Evolutionary conservation across 1,140 invertebrate species (phyloP).

Genomic region (Drosophila azteca): DNA sequence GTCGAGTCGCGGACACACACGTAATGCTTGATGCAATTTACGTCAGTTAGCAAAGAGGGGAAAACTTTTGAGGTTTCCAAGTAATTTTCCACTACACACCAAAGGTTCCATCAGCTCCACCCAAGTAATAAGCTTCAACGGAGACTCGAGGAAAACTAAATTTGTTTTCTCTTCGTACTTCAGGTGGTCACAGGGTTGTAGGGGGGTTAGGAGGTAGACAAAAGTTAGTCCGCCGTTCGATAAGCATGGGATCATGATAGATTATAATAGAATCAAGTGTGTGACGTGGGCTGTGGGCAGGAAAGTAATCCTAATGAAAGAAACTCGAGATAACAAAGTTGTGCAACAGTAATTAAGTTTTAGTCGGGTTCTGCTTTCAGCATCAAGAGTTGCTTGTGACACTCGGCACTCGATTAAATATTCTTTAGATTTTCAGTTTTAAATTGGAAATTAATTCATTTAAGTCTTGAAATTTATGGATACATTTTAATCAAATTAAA

Average conservation of each 20-base stretch:
- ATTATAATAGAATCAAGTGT: background rate
- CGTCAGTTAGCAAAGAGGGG: conserved; percentile 49
- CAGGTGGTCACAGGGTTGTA: background rate
- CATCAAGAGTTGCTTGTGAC: too few relatives aligned
- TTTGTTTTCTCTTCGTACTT: conserved; percentile 3
- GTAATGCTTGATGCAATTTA: conserved; percentile 63
- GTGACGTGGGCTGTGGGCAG: background rate
- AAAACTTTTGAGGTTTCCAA: conserved; percentile 60
- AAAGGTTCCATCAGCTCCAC: conserved; percentile 18
- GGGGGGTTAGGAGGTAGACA: background rate
- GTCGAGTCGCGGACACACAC: conserved; percentile 12
- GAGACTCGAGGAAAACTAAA: background rate
- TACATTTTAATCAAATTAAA: too few relatives aligned
- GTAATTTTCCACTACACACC: conserved; percentile 47
- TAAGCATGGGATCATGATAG: conserved; percentile 10
- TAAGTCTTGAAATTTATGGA: too few relatives aligned
- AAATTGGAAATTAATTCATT: too few relatives aligned
- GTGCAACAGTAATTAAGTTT: too few relatives aligned
- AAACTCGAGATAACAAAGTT: background rate
- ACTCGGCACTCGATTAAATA: too few relatives aligned
- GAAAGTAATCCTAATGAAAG: conserved; percentile 1
- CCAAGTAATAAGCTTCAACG: conserved; percentile 29
- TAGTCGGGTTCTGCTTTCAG: too few relatives aligned
- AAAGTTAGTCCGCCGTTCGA: conserved; percentile 26
- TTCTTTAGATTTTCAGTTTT: too few relatives aligned